phyloP scores from a whole-genome alignment of 2,888 invertebrate genomes.

The Geotrupes spiniger region DNA sequence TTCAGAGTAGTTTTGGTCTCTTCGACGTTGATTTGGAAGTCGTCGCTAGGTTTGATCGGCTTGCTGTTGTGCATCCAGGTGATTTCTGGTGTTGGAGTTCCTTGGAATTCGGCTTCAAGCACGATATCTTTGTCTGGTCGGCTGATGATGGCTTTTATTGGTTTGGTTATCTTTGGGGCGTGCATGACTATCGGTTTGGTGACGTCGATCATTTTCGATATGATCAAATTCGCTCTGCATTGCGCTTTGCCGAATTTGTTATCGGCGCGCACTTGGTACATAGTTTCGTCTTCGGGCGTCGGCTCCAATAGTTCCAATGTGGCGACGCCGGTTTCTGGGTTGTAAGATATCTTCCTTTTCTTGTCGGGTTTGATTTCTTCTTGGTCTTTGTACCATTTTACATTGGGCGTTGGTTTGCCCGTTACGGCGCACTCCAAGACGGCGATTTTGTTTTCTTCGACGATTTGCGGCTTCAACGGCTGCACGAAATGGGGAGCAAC shows the following conservation, averaged over 20 bases:
- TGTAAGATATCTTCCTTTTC: constrained; percentile 57
- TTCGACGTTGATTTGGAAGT: constrained; percentile 58
- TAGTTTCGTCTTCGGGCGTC: constrained; percentile 63
- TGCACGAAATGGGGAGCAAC: constrained; percentile 63
- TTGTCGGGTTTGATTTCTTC: constrained; percentile 60
- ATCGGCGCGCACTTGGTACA: constrained; percentile 68
- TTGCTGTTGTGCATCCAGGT: constrained; percentile 85
- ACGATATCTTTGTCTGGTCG: constrained; percentile 67
- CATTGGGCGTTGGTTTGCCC: constrained; percentile 66
- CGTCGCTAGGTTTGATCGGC: constrained; percentile 64
- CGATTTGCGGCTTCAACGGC: constrained; percentile 64
- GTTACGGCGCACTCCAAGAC: constrained; percentile 65
- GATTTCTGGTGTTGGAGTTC: constrained; percentile 67
- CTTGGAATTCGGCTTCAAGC: constrained; percentile 70
- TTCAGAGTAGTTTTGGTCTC: constrained; percentile 63
- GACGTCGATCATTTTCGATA: constrained; percentile 53
- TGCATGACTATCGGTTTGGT: constrained; percentile 55
- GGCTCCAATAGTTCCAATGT: constrained; percentile 64
- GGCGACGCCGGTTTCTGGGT: constrained; percentile 62
- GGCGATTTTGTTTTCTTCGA: constrained; percentile 61
- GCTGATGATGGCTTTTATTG: constrained; percentile 72
- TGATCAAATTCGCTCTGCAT: constrained; percentile 69
- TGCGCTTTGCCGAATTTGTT: constrained; percentile 73
- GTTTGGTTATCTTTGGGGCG: constrained; percentile 74
- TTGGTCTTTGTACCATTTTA: constrained; percentile 67